Conservation (phyloP, 2,113 vertebrate genomes). For the Acanthisitta chloris region DNA sequence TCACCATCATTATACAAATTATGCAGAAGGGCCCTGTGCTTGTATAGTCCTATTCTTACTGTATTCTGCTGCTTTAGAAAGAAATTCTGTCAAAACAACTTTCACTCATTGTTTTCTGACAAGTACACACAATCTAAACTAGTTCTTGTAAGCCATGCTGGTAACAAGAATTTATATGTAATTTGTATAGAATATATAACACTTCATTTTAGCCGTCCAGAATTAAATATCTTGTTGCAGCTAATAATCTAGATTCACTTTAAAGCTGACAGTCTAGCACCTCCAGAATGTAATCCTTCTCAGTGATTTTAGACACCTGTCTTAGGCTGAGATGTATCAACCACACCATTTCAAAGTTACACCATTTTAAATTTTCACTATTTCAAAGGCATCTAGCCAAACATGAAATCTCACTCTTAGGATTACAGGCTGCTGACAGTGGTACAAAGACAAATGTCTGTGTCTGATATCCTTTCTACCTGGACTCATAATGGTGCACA, state of each 20-base stretch:
- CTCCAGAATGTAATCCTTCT: not conserved
- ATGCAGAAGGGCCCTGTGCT: not conserved
- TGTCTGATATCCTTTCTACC: not conserved
- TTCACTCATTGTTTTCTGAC: not conserved
- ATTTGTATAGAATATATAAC: not conserved
- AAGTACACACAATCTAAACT: not conserved
- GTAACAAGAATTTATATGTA: not conserved
- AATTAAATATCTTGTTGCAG: not conserved
- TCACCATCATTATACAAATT: slow-evolving; percentile 32
- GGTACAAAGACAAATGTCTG: fast-evolving
- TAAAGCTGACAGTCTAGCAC: slow-evolving; percentile 13
- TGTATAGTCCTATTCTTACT: slow-evolving; percentile 23
- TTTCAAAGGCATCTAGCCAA: not conserved
- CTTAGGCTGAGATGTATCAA: not conserved
- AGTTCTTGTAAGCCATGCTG: not conserved
- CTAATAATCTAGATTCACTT: not conserved
- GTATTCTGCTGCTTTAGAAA: slow-evolving; percentile 27
- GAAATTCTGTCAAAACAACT: slow-evolving; percentile 37
- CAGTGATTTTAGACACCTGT: not conserved
- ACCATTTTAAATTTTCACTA: not conserved
- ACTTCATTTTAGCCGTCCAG: not conserved
- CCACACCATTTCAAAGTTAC: not conserved
- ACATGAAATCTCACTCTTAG: not conserved
- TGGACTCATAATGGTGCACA: not conserved
- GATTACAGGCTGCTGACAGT: not conserved